Evolutionary conservation across 2,797 vertebrate genomes (phyloP), one percentile per base, ranked within the genome.

Genomic region (Crypturellus tataupa): DNA sequence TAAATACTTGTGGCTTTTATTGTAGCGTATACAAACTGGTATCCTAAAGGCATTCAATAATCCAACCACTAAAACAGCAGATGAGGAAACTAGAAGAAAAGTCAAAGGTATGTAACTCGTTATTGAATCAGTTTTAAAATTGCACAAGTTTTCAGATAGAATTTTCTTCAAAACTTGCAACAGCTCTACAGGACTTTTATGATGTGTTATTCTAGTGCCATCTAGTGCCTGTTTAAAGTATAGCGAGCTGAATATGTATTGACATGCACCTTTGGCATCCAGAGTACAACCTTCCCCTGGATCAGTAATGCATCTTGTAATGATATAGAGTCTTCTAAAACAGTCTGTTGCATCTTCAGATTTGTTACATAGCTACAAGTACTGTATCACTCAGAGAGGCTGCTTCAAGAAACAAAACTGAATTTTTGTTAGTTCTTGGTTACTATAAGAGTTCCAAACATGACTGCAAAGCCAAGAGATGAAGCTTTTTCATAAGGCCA

Each of bases 41-140:
- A 99, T 99, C 96, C 98, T 99, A 94, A 99, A 99, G 98, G 98
- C 99, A 20, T 99, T 99, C 97, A 99, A 99, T 97, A 99, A 99
- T 96, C 99, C 99, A 87, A 99, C 99, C 12, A 99, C 99, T 96
- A 99, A 99, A 97, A 99, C 99, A 1, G 99, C 99, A 80, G 99
- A 99, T 84, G 99, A 99, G 71, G 99, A 99, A 95, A 99, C 99
- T 62, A 99, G 99, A 97, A 98, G 98, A 89, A 98, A 99, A 98
- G 98, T 99, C 93, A 99, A 99, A 99, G 99, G 99, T 99, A 97
- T 51, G 75, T 87, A 80, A 64, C 6, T 86, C 37, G 90, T 91
- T 87, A 71, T 59, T 91, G 78, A 94, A 94, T 79, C 46, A n/a
- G 35, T 37, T 77, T 15, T 35, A 6, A 68, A 81, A 88, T 37